Evolutionary conservation across 2,888 invertebrate species (phyloP).

Genomic region (Polymixis flavicincta): DNA sequence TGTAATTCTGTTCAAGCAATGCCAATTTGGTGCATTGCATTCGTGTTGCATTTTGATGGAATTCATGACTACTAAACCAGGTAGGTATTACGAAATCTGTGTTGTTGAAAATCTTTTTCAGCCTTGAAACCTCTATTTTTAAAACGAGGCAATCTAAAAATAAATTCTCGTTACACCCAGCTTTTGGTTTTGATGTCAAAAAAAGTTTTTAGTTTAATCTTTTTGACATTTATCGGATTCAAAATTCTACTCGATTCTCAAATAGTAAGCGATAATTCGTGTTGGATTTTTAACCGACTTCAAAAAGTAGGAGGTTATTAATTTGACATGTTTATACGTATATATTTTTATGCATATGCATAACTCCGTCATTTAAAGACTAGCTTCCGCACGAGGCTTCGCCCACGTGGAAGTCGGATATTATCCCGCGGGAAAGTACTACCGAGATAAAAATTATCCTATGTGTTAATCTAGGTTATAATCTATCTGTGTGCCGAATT

Average conservation of each 20-base stretch:
- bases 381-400: no score
- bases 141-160: neutral
- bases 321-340: no score
- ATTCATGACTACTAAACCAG: constrained; percentile 4
- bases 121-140: neutral
- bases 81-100: neutral
- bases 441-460: no score
- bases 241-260: neutral
- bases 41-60: constrained; percentile 23
- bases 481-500: no score
- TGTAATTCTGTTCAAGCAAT: constrained; percentile 44
- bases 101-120: neutral
- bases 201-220: neutral
- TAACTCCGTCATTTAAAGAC: no score
- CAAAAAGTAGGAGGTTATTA: no score
- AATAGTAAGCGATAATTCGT: neutral
- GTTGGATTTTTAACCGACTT: no score
- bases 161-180: neutral
- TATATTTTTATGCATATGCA: no score
- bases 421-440: no score
- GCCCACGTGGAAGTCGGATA: no score
- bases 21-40: constrained; percentile 34
- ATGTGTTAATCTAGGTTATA: no score
- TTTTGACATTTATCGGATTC: neutral
- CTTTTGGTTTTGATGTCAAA: neutral